phyloP scores from a whole-genome alignment of 2,888 invertebrate genomes.

The Athalia cordata region DNA sequence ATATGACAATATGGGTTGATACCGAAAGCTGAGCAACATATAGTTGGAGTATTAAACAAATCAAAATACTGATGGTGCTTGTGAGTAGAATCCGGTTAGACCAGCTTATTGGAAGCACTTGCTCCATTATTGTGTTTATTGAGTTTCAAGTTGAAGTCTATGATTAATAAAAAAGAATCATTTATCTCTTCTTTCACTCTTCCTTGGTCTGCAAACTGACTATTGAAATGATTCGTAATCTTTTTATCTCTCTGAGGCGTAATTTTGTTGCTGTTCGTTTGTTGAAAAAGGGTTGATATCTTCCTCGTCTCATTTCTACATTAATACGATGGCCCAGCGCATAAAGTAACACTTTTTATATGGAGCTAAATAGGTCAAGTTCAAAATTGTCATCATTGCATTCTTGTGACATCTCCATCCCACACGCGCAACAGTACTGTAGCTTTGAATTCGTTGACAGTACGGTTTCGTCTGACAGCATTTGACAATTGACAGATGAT shows the following conservation, averaged over 20 bases:
- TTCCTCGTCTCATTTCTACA: not conserved
- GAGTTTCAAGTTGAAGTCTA: not conserved
- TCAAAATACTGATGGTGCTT: slow-evolving; percentile 57
- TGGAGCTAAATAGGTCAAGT: not conserved
- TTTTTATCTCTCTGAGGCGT: not conserved
- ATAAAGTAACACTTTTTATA: not conserved
- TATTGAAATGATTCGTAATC: not conserved
- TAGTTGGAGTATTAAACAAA: slow-evolving; percentile 61
- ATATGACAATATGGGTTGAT: slow-evolving; percentile 63
- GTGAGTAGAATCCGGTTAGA: slow-evolving; percentile 63
- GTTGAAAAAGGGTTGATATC: not conserved
- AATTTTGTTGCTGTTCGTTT: not conserved
- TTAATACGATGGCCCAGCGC: not conserved
- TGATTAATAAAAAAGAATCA: not conserved
- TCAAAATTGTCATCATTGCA: no score
- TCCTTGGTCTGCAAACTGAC: not conserved
- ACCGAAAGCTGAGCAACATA: slow-evolving; percentile 59
- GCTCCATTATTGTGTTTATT: slow-evolving; percentile 53
- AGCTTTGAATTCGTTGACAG: no score
- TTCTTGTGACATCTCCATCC: no score
- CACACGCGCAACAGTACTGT: no score
- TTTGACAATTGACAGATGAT: no score
- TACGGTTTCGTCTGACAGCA: no score
- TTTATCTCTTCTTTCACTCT: not conserved
- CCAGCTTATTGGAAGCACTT: slow-evolving; percentile 63